Conservation (phyloP, 2,113 vertebrate genomes). For the Bombycilla garrulus region DNA sequence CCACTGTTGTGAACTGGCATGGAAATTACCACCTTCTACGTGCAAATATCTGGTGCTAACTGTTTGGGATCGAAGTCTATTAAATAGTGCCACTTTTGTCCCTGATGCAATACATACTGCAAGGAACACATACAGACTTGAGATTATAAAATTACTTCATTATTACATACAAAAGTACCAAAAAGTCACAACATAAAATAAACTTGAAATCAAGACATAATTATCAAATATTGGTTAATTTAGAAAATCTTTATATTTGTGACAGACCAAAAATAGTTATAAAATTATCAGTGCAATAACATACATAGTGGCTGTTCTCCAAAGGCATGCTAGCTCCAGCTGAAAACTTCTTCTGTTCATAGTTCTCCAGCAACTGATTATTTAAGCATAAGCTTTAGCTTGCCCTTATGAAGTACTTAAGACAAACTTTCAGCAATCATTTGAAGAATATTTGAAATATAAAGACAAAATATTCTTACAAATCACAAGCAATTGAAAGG, state of each 20-base stretch:
- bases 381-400: not conserved
- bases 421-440: not conserved
- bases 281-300: not conserved
- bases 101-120: conserved; percentile 99
- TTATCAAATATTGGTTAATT: not conserved
- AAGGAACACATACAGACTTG: conserved; percentile 56
- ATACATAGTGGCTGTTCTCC: not conserved
- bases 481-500: not conserved
- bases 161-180: not conserved
- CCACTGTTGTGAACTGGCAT: conserved; percentile 99
- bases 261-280: not conserved
- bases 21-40: conserved; percentile 98
- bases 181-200: not conserved
- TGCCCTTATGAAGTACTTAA: not conserved
- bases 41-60: conserved; percentile 98
- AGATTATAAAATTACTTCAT: conserved; percentile 32
- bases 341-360: not conserved
- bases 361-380: not conserved
- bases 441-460: not conserved
- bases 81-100: conserved; percentile 99
- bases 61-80: conserved; percentile 96
- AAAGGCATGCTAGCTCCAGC: not conserved
- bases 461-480: not conserved
- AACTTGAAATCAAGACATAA: not conserved
- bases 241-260: not conserved